These are phyloP conservation scores for Apamea crenata DNA, from an alignment of 2,888 invertebrate genomes.

Conservation along the genomic window DNA sequence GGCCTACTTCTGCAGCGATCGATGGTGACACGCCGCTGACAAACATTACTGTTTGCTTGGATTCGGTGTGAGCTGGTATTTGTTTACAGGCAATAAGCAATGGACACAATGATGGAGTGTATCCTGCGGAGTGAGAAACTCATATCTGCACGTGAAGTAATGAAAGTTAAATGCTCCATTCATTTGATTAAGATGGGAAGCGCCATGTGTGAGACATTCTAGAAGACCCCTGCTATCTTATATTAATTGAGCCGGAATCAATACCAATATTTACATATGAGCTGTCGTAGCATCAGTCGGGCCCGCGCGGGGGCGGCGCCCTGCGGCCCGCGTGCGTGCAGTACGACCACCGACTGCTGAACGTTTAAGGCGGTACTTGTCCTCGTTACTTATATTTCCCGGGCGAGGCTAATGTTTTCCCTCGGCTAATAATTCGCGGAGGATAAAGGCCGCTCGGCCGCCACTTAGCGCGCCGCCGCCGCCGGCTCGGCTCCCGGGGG, in stretches of 20 bases:
- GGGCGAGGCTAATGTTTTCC: constrained; percentile 78
- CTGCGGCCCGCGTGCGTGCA: constrained; percentile 50
- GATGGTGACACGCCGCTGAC: constrained; percentile 41
- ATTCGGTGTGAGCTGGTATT: not conserved
- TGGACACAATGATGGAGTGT: not conserved
- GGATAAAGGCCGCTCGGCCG: constrained; percentile 76
- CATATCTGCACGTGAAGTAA: not conserved
- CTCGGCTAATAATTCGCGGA: constrained; percentile 79
- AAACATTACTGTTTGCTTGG: not conserved
- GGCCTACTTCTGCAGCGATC: constrained; percentile 64
- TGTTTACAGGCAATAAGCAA: not conserved
- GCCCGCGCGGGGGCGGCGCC: constrained; percentile 20
- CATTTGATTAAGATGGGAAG: not conserved
- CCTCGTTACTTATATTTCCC: constrained; percentile 74
- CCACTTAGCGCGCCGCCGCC: constrained; percentile 73
- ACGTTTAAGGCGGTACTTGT: constrained; percentile 71
- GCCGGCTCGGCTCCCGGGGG: constrained; percentile 72
- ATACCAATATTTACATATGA: not conserved
- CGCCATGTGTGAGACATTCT: not conserved
- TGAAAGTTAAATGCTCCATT: not conserved
- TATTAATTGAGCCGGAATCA: not conserved
- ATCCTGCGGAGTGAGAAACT: not conserved
- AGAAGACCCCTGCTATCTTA: not conserved
- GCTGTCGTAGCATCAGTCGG: not conserved
- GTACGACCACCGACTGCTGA: constrained; percentile 57